These are phyloP conservation scores for Hydrochoerus hydrochaeris DNA, from an alignment of 2,113 vertebrate species.

Conservation along the genomic window DNA sequence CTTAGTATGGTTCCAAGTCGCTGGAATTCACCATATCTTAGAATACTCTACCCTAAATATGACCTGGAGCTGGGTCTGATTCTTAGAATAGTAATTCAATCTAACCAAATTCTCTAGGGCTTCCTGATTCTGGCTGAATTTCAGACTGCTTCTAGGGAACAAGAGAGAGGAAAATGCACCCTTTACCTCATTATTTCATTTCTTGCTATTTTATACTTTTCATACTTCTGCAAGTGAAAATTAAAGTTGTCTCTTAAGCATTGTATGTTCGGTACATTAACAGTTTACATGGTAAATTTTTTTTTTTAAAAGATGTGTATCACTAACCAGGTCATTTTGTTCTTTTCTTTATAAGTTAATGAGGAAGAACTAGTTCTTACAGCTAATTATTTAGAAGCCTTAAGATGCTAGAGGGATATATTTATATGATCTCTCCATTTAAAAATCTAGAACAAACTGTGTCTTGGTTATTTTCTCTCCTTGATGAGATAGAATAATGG, in stretches of 20 bases:
- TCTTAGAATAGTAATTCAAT: background rate
- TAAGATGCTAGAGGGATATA: background rate
- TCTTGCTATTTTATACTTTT: conserved; percentile 18
- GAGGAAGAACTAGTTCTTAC: background rate
- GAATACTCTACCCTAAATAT: background rate
- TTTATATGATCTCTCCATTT: background rate
- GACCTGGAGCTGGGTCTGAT: background rate
- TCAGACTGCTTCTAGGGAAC: background rate
- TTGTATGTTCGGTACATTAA: background rate
- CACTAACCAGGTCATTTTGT: background rate
- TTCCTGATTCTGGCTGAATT: background rate
- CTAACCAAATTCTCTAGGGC: background rate
- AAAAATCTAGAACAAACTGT: background rate
- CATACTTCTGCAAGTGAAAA: conserved; percentile 47
- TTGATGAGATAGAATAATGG: too few relatives aligned
- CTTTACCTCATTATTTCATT: conserved; percentile 22
- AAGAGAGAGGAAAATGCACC: background rate
- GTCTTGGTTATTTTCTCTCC: too few relatives aligned
- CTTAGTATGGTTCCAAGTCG: background rate
- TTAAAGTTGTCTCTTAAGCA: conserved; percentile 8
- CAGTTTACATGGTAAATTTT: background rate
- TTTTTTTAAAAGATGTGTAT: conserved; percentile 5
- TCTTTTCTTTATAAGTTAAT: conserved; percentile 29
- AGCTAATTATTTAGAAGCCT: conserved; percentile 32
- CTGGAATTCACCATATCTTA: background rate